Evolutionary conservation across 2,888 invertebrate species (phyloP).

Genomic region (Bursaphelenchus okinawaensis): DNA sequence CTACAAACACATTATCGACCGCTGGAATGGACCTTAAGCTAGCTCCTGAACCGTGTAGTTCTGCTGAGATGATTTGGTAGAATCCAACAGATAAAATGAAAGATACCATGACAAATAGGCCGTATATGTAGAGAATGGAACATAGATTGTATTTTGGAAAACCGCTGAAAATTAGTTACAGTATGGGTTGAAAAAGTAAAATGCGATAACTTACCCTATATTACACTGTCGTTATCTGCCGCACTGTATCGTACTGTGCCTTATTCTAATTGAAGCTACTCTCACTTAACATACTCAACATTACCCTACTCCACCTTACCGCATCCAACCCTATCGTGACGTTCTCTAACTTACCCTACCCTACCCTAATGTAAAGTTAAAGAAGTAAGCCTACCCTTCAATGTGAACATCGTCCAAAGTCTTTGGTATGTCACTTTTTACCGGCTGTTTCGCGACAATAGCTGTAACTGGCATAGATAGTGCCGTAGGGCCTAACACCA

Average conservation of each 20-base stretch:
- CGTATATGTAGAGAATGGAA: not conserved
- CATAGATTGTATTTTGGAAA: not conserved
- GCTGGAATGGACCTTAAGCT: not conserved
- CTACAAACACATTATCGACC: not conserved
- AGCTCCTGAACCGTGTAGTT: not conserved
- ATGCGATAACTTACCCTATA: no score
- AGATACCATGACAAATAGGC: not conserved
- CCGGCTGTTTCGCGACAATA: not conserved
- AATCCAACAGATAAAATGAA: not conserved
- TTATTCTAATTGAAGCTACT: no score
- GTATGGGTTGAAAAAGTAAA: not conserved
- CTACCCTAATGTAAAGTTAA: no score
- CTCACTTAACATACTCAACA: no score
- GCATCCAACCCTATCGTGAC: no score
- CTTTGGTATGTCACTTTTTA: not conserved
- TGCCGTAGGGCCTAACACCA: not conserved
- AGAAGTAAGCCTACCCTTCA: no score
- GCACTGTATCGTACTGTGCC: no score
- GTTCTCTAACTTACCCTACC: no score
- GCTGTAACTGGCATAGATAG: not conserved
- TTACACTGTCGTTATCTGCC: no score
- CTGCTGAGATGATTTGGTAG: not conserved
- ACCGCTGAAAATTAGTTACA: not conserved
- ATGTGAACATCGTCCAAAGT: no score
- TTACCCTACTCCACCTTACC: no score